Evolutionary conservation across 2,797 vertebrate species (phyloP).

Genomic region (Sebastes diploproa): DNA sequence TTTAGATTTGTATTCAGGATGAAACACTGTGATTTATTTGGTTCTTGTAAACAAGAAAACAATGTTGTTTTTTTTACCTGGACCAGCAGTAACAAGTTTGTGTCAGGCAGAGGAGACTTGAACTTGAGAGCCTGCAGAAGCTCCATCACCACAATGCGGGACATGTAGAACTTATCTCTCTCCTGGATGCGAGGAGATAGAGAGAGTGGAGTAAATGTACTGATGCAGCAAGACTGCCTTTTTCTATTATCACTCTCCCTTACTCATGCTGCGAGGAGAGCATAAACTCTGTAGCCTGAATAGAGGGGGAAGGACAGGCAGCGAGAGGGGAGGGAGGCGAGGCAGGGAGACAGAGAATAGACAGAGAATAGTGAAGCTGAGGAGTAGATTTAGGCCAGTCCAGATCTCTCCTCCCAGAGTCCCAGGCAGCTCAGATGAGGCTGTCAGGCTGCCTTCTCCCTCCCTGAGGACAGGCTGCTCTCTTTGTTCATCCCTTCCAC

Average conservation of each 20-base stretch:
- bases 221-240: constrained; percentile 77
- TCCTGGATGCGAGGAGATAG: constrained; percentile 84
- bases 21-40: not conserved
- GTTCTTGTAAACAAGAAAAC: not conserved
- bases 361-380: constrained; percentile 74
- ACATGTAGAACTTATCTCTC: constrained; percentile 99
- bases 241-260: constrained; percentile 77
- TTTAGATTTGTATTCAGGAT: constrained; percentile 7
- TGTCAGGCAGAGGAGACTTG: constrained; percentile 96
- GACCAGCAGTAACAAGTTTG: constrained; percentile 94
- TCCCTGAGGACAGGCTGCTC: constrained; percentile 79
- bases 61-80: constrained; percentile 84
- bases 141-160: constrained; percentile 94
- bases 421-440: constrained; percentile 81
- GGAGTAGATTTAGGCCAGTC: constrained; percentile 82
- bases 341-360: constrained; percentile 65
- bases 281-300: constrained; percentile 74
- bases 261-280: constrained; percentile 73
- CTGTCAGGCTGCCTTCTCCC: constrained; percentile 78
- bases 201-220: constrained; percentile 76
- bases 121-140: constrained; percentile 97
- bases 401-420: constrained; percentile 81
- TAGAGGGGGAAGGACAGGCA: constrained; percentile 71
- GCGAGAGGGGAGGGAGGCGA: constrained; percentile 54
- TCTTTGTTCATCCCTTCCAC: constrained; percentile 80